These are phyloP conservation scores for Gryllus longicercus DNA, from an alignment of 2,888 invertebrate species.

Conservation along the genomic window DNA sequence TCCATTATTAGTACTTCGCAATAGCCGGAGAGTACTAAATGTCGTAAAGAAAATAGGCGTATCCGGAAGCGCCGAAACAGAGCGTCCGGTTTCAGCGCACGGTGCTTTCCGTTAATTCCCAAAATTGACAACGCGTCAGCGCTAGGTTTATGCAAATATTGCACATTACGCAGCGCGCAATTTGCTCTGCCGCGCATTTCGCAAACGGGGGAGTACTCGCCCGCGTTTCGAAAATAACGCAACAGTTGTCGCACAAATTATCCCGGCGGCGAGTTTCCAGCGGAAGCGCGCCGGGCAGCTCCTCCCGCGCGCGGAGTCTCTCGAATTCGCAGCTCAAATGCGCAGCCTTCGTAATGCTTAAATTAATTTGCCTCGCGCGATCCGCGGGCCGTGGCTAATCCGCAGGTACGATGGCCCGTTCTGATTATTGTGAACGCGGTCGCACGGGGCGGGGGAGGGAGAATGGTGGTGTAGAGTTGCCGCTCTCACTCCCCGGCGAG, in stretches of 20 bases:
- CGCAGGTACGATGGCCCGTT: not conserved
- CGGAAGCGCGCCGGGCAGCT: not conserved
- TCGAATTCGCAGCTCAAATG: not conserved
- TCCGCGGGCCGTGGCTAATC: not conserved
- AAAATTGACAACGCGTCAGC: constrained; percentile 8
- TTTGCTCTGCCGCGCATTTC: not conserved
- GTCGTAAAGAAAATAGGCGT: no score
- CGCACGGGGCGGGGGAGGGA: not conserved
- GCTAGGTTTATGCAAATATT: not conserved
- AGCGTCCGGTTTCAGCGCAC: not conserved
- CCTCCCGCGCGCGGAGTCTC: not conserved
- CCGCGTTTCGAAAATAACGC: not conserved
- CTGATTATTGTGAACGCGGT: not conserved
- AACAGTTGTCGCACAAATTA: constrained; percentile 17
- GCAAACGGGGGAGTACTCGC: not conserved
- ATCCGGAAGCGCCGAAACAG: no score
- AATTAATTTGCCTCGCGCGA: not conserved
- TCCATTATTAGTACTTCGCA: no score
- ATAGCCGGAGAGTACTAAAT: no score
- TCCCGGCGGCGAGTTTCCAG: not conserved
- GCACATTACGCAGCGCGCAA: not conserved
- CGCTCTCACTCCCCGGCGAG: not conserved
- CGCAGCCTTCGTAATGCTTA: not conserved
- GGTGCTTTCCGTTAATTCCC: not conserved
- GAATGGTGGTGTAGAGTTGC: not conserved